phyloP scores from a whole-genome alignment of 2,113 vertebrate species.

The Tichodroma muraria region DNA sequence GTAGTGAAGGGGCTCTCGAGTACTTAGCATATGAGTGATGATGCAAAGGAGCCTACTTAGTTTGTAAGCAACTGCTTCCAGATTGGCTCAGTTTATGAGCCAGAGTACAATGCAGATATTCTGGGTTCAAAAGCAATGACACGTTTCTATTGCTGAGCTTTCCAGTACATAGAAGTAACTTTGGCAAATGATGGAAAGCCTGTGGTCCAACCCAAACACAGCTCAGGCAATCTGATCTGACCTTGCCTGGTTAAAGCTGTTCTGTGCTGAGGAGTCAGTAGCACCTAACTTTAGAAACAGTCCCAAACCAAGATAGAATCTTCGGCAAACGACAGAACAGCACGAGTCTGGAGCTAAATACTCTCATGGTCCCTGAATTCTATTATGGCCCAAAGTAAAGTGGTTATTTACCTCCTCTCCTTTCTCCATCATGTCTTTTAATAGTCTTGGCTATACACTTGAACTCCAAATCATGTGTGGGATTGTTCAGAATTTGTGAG shows the following conservation, averaged over 20 bases:
- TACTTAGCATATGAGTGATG: neutral
- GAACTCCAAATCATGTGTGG: neutral
- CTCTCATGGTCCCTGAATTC: neutral
- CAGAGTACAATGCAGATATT: neutral
- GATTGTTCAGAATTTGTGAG: neutral
- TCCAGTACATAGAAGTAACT: neutral
- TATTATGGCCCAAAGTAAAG: neutral
- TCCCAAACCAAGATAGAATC: neutral
- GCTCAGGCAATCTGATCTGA: constrained; percentile 7
- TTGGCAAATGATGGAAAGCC: neutral
- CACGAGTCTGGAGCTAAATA: neutral
- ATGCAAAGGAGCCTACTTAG: neutral
- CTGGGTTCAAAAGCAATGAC: neutral
- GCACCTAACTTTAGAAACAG: constrained; percentile 19
- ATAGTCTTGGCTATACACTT: neutral
- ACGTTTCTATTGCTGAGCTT: neutral
- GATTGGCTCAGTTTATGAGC: neutral
- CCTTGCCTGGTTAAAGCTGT: neutral
- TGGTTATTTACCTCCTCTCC: neutral
- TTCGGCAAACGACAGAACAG: neutral
- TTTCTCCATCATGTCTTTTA: neutral
- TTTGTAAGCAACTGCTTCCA: neutral
- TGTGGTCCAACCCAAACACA: constrained; percentile 42
- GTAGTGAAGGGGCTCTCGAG: neutral
- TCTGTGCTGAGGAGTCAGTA: neutral